These are phyloP conservation scores for Noctua janthina DNA, from an alignment of 2,888 invertebrate genomes.

Conservation along the genomic window DNA sequence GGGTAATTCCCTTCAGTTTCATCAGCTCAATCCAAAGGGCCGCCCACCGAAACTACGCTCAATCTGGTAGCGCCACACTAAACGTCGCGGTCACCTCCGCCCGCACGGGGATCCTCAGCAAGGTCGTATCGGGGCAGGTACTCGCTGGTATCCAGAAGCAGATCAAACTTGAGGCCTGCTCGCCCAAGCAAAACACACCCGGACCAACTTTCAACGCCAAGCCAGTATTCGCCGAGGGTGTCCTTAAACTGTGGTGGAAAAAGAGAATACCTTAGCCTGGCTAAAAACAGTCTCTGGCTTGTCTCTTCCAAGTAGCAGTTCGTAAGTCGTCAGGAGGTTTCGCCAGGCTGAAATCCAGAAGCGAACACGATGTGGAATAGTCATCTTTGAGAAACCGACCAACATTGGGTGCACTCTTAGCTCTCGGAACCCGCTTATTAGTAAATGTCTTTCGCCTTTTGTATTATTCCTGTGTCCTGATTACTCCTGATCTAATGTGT, in stretches of 20 bases:
- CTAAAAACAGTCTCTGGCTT: not conserved
- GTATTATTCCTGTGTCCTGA: no score
- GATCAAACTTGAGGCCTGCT: constrained; percentile 9
- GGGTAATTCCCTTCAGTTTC: no score
- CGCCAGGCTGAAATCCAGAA: not conserved
- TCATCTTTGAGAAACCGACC: not conserved
- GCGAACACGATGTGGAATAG: no score
- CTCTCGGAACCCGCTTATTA: not conserved
- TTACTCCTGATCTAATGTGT: no score
- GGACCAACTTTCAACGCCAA: not conserved
- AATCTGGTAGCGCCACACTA: not conserved
- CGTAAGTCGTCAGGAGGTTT: not conserved
- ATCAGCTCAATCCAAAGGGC: no score
- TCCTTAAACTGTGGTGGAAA: constrained; percentile 21
- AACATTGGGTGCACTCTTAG: not conserved
- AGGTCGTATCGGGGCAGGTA: not conserved
- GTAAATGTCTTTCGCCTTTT: no score
- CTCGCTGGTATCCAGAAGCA: not conserved
- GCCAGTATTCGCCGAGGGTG: not conserved
- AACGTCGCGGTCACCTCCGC: constrained; percentile 2
- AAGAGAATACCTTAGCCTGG: constrained; percentile 16
- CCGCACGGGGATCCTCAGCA: not conserved
- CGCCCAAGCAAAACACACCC: not conserved
- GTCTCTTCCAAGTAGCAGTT: not conserved
- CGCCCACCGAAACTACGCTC: not conserved